Conservation (phyloP, 2,113 vertebrate species). For the Butorides virescens region DNA sequence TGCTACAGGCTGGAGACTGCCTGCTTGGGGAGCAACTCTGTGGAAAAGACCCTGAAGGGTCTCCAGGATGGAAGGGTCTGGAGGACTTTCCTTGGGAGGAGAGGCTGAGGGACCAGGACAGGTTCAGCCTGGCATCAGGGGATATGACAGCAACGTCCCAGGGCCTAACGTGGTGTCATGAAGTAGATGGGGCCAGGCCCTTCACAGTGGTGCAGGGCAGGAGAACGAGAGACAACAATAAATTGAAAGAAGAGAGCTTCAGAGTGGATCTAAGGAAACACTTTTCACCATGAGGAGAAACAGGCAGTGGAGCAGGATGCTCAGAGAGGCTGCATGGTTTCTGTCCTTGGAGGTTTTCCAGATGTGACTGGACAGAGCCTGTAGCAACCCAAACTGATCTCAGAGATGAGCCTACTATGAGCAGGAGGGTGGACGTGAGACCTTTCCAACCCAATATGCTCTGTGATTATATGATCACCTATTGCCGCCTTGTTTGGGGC, state of each 20-base stretch:
- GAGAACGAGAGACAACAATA: not conserved
- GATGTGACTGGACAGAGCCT: not conserved
- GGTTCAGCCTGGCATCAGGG: not conserved
- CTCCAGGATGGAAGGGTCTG: not conserved
- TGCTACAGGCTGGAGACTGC: not conserved
- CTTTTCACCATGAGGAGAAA: not conserved
- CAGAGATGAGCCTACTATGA: not conserved
- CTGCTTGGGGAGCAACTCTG: not conserved
- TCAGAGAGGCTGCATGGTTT: not conserved
- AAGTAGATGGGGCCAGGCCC: not conserved
- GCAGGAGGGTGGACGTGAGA: rapidly evolving
- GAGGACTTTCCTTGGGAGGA: not conserved
- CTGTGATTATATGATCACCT: not conserved
- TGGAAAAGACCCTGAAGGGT: not conserved
- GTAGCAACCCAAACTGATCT: not conserved
- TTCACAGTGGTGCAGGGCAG: not conserved
- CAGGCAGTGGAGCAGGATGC: not conserved
- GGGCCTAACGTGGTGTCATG: not conserved
- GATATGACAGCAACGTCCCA: not conserved
- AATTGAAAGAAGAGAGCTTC: not conserved
- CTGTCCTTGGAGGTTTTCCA: not conserved
- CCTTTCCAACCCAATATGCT: not conserved
- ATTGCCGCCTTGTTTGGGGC: rapidly evolving
- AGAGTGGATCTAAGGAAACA: not conserved
- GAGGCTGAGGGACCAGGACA: not conserved